These are phyloP conservation scores for Prunella himalayana DNA, from an alignment of 2,113 vertebrate genomes.

Conservation along the genomic window DNA sequence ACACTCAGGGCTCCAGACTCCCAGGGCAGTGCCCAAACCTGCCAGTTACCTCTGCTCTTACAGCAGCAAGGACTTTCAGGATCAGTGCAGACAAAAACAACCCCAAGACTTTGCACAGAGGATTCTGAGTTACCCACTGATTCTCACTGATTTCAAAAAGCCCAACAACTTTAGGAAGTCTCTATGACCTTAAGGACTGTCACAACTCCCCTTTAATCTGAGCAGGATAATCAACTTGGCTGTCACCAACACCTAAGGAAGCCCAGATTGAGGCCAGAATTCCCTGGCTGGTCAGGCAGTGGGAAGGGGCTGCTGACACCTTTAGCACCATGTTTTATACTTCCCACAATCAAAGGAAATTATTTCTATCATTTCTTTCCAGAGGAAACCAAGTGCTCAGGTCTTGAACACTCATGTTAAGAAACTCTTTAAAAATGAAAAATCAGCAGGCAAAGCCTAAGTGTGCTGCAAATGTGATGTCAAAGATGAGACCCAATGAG, in stretches of 20 bases:
- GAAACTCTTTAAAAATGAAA: neutral
- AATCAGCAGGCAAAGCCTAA: neutral
- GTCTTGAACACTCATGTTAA: neutral
- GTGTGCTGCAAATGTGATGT: neutral
- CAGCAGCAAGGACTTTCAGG: neutral
- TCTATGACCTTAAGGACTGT: neutral
- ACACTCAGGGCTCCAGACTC: neutral
- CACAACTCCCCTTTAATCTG: neutral
- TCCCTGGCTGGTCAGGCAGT: neutral
- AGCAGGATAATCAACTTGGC: neutral
- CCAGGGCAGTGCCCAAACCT: neutral
- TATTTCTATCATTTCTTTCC: too few relatives aligned
- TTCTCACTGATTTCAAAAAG: neutral
- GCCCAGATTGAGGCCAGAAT: neutral
- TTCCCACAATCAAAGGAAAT: neutral
- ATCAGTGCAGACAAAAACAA: neutral
- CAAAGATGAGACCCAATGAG: neutral
- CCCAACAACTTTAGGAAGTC: neutral
- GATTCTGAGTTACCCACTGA: neutral
- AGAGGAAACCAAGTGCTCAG: neutral
- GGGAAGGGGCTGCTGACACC: neutral
- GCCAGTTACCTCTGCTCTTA: neutral
- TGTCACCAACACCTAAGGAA: neutral
- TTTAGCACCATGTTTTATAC: neutral
- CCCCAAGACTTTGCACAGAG: neutral